Evolutionary conservation across 2,797 vertebrate species (phyloP).

Genomic region (Pseudochromis fuscus): DNA sequence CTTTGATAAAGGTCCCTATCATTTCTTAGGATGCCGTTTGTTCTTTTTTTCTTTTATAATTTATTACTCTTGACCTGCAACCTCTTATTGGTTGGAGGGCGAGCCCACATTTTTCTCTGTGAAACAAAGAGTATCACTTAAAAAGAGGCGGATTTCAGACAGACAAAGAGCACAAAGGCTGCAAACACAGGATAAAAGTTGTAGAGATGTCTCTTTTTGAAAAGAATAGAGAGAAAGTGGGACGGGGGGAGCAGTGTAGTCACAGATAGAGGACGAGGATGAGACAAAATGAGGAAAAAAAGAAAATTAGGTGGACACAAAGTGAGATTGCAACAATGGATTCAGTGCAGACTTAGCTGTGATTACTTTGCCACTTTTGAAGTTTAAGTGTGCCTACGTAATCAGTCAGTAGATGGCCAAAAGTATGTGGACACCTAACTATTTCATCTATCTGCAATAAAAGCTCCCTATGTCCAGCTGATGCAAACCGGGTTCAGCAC

Average conservation of each 20-base stretch:
- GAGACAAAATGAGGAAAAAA: slow-evolving; percentile 10
- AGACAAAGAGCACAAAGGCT: slow-evolving; percentile 41
- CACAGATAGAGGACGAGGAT: not conserved
- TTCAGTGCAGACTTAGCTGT: not conserved
- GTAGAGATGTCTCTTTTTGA: slow-evolving; percentile 22
- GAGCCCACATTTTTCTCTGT: not conserved
- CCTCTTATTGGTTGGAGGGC: not conserved
- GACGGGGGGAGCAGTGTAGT: slow-evolving; percentile 27
- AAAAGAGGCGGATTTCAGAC: slow-evolving; percentile 49
- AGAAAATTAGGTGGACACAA: not conserved
- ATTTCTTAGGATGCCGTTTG: slow-evolving; percentile 15
- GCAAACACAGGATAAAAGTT: slow-evolving; percentile 55
- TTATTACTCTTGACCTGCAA: slow-evolving; percentile 28
- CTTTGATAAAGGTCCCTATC: slow-evolving; percentile 12
- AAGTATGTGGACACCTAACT: not conserved
- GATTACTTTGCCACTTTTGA: slow-evolving; percentile 9
- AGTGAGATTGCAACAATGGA: slow-evolving; percentile 15
- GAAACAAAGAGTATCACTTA: slow-evolving; percentile 41
- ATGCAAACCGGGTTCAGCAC: slow-evolving; percentile 15
- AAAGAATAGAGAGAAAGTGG: slow-evolving; percentile 33
- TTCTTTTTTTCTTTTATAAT: no score
- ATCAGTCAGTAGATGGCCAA: not conserved
- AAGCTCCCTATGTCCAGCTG: no score
- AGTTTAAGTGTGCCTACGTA: slow-evolving; percentile 6
- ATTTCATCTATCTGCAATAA: no score